Conservation (phyloP, 2,888 invertebrate species). For the Campopleginae sp. region DNA sequence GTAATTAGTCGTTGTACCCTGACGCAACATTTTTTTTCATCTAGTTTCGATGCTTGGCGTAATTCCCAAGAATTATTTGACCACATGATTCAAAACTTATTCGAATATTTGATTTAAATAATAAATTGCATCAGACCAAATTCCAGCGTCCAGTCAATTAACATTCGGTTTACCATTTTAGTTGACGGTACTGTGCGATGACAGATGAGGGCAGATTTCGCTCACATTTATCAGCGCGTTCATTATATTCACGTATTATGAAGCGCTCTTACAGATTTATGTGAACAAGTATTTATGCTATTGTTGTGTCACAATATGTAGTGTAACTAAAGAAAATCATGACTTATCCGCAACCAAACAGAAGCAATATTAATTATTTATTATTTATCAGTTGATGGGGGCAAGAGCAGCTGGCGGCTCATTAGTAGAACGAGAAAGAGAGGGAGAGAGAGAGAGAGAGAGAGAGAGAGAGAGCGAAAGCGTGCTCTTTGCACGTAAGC, state of each 20-base stretch:
- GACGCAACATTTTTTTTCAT: conserved; percentile 12
- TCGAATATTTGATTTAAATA: not conserved
- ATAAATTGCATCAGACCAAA: not conserved
- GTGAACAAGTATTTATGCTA: not conserved
- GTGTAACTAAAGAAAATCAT: conserved; percentile 33
- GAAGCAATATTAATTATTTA: conserved; percentile 61
- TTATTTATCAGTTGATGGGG: conserved; percentile 64
- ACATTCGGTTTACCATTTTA: not conserved
- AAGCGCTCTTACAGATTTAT: not conserved
- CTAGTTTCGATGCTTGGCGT: not conserved
- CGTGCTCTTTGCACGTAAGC: conserved; percentile 39
- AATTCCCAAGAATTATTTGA: not conserved
- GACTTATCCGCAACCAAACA: conserved; percentile 39
- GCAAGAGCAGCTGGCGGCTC: conserved; percentile 62
- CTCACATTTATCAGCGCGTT: not conserved
- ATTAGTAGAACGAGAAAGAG: conserved; percentile 46
- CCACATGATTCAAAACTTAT: not conserved
- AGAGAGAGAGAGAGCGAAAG: conserved; percentile 31
- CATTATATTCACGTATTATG: not conserved
- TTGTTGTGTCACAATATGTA: conserved; percentile 1
- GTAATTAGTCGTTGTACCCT: conserved; percentile 19
- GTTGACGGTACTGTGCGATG: not conserved
- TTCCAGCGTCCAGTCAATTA: not conserved
- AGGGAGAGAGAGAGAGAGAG: conserved; percentile 18
- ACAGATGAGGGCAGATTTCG: conserved; percentile 3